Percentiles rank a stretch among this genome's conserved stretches.
Conservation (phyloP, 2,797 vertebrate species). For the Rhabdophis nuchalis region DNA sequence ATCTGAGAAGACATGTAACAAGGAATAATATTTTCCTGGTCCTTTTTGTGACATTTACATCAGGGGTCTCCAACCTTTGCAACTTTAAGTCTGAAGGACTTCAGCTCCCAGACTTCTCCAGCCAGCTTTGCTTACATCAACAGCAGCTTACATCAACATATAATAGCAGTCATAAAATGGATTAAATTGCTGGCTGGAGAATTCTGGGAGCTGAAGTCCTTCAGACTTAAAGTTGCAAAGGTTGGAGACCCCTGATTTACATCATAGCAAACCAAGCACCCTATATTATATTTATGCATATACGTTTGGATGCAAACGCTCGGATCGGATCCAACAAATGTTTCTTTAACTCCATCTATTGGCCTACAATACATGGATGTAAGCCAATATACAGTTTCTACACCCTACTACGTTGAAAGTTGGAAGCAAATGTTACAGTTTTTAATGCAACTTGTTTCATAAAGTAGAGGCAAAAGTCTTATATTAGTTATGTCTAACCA, state of each 20-base stretch:
- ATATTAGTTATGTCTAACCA: neutral
- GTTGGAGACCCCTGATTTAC: too few relatives aligned
- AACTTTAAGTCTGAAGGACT: too few relatives aligned
- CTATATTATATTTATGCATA: neutral
- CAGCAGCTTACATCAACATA: neutral
- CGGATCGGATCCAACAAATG: neutral
- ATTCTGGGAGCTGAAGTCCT: too few relatives aligned
- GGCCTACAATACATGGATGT: neutral
- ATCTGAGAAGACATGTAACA: neutral
- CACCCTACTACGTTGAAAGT: neutral
- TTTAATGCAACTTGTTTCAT: neutral
- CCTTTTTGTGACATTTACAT: neutral
- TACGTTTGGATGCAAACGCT: neutral
- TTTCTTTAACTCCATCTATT: neutral
- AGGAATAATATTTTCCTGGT: fast-evolving
- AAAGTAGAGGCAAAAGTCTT: neutral
- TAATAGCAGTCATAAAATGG: neutral
- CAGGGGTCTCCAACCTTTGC: too few relatives aligned
- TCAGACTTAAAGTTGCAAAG: too few relatives aligned
- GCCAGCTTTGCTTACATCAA: too few relatives aligned
- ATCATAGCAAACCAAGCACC: neutral
- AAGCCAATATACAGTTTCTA: neutral
- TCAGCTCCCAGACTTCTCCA: too few relatives aligned
- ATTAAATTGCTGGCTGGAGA: too few relatives aligned
- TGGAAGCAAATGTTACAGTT: neutral